Evolutionary conservation across 2,113 vertebrate genomes (phyloP).

Genomic region (Ageneiosus marmoratus): DNA sequence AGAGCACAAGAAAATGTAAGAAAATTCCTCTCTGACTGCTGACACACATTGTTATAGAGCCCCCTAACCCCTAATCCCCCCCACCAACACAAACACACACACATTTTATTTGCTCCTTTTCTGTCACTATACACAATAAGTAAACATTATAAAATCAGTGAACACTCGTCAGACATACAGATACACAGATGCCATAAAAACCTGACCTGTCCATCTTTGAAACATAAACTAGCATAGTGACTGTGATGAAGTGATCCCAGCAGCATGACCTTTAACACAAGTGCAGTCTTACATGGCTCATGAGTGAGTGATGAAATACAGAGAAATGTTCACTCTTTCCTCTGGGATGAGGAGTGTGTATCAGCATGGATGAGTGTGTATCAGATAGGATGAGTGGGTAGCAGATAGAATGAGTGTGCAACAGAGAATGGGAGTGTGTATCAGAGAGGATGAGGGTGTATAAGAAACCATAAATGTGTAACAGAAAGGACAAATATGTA

Average conservation of each 20-base stretch:
- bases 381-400: not conserved
- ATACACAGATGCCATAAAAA: constrained; percentile 51
- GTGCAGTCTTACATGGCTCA: constrained; percentile 29
- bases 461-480: too few relatives aligned
- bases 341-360: not conserved
- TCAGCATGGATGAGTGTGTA: not conserved
- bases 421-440: not conserved
- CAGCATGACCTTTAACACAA: constrained; percentile 53
- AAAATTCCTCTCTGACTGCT: not conserved
- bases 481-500: not conserved
- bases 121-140: constrained; percentile 3
- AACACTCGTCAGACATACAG: not conserved
- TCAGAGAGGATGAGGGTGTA: not conserved
- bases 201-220: constrained; percentile 42
- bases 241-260: constrained; percentile 56
- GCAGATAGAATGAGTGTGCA: not conserved
- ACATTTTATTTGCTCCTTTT: not conserved
- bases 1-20: not conserved
- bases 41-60: not conserved
- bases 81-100: not conserved
- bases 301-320: constrained; percentile 61
- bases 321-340: not conserved
- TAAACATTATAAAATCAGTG: constrained; percentile 10
- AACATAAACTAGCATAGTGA: constrained; percentile 54
- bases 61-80: too few relatives aligned